phyloP scores from a whole-genome alignment of 2,113 vertebrate genomes.

The Seriola rivoliana region DNA sequence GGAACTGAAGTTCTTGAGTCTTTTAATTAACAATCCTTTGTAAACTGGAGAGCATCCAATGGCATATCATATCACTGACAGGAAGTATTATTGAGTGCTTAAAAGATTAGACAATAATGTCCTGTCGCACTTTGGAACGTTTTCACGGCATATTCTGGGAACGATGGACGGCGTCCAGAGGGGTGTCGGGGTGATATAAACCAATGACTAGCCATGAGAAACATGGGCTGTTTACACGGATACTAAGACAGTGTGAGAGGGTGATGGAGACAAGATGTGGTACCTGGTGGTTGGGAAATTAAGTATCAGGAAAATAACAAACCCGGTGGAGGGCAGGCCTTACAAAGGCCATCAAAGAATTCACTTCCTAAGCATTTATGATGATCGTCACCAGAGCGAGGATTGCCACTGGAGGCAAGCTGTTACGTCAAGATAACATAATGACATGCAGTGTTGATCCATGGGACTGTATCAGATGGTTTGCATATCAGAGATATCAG shows the following conservation, averaged over 20 bases:
- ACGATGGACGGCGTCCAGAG: conserved; percentile 1
- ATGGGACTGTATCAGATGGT: conserved; percentile 22
- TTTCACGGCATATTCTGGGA: conserved; percentile 19
- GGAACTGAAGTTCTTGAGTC: conserved; percentile 2
- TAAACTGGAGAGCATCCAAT: conserved; percentile 25
- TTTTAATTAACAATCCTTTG: conserved; percentile 17
- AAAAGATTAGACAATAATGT: neutral
- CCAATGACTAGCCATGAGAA: neutral
- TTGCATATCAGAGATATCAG: conserved; percentile 42
- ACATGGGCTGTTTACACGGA: neutral
- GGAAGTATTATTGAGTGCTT: neutral
- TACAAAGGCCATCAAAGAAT: conserved; percentile 6
- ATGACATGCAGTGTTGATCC: conserved; percentile 27
- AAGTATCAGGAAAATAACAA: conserved; percentile 4
- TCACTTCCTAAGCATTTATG: conserved; percentile 11
- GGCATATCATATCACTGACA: conserved; percentile 12
- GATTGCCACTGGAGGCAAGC: conserved; percentile 7
- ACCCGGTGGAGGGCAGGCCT: conserved; percentile 1
- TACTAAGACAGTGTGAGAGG: neutral
- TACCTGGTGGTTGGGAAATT: neutral
- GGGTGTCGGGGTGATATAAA: conserved; percentile 12
- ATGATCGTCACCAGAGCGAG: neutral
- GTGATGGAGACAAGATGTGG: neutral
- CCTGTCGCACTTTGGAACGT: conserved; percentile 5
- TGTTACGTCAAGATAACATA: neutral